A percentile compares a stretch with the other conserved stretches of the same genome.
These are phyloP conservation scores for Tholera decimalis DNA, from an alignment of 2,888 invertebrate species.

Conservation along the genomic window DNA sequence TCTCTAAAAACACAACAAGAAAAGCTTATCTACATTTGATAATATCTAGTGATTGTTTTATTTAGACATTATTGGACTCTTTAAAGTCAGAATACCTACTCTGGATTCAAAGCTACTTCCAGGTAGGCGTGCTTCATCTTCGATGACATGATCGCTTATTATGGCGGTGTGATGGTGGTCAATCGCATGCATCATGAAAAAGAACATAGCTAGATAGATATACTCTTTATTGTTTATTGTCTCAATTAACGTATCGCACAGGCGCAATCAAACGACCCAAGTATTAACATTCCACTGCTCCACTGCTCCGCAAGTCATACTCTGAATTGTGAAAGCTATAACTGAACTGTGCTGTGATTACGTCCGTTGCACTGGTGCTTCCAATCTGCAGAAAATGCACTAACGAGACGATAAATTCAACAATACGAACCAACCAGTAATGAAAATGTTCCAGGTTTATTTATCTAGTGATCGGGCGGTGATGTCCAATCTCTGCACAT, in stretches of 20 bases:
- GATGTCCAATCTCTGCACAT: conserved; percentile 15
- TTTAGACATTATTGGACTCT: neutral
- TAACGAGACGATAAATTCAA: conserved; percentile 26
- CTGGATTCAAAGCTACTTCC: neutral
- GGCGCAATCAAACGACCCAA: neutral
- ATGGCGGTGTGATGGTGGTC: too few relatives aligned
- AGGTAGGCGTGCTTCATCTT: too few relatives aligned
- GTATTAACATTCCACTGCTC: conserved; percentile 15
- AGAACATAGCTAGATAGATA: too few relatives aligned
- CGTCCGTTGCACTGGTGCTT: conserved; percentile 5
- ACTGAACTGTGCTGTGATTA: conserved; percentile 17
- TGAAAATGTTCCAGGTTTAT: conserved; percentile 19
- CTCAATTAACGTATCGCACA: neutral
- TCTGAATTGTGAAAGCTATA: conserved; percentile 28
- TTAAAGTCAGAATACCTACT: neutral
- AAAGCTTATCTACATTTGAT: too few relatives aligned
- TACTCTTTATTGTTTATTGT: too few relatives aligned
- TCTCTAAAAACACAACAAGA: too few relatives aligned
- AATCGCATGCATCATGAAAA: too few relatives aligned
- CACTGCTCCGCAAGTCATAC: neutral
- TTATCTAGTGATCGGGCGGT: conserved; percentile 8
- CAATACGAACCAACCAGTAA: conserved; percentile 1
- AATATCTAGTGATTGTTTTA: too few relatives aligned
- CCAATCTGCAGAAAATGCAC: conserved; percentile 23
- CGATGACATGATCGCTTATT: too few relatives aligned